phyloP scores from a whole-genome alignment of 2,888 invertebrate genomes.

The Pseudococcus viburni region DNA sequence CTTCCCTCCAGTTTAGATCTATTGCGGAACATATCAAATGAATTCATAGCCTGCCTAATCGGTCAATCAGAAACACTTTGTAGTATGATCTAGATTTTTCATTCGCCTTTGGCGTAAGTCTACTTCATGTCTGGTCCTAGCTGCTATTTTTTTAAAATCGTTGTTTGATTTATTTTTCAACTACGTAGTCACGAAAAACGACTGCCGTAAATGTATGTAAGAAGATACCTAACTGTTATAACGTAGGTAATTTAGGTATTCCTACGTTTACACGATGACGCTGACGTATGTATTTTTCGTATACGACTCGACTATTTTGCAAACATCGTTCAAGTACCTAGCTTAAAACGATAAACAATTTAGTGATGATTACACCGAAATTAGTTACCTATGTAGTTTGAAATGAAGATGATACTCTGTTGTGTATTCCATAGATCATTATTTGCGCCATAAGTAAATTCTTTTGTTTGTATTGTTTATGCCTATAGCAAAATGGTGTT shows the following conservation, averaged over 20 bases:
- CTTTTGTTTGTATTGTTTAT: background rate
- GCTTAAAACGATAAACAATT: slow-evolving; percentile 16
- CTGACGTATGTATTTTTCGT: slow-evolving; percentile 9
- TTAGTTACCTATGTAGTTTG: background rate
- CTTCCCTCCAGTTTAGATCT: too few species aligned
- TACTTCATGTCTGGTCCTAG: background rate
- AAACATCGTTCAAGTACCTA: background rate
- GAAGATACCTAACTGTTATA: background rate
- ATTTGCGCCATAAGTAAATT: slow-evolving; percentile 15
- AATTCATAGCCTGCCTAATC: too few species aligned
- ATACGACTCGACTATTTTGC: slow-evolving; percentile 8
- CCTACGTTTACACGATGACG: background rate
- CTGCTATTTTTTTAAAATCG: background rate
- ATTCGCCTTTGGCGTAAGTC: too few species aligned
- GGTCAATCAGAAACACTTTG: too few species aligned
- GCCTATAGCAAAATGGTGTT: too few species aligned
- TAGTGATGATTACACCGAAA: slow-evolving; percentile 19
- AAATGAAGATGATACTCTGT: too few species aligned
- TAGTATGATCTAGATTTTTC: too few species aligned
- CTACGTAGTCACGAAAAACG: slow-evolving; percentile 7
- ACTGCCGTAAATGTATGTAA: background rate
- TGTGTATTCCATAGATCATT: too few species aligned
- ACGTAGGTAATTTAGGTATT: slow-evolving; percentile 21
- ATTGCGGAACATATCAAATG: too few species aligned
- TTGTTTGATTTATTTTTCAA: background rate